phyloP scores from a whole-genome alignment of 1,140 invertebrate species.

The Lysiphlebus fabarum region DNA sequence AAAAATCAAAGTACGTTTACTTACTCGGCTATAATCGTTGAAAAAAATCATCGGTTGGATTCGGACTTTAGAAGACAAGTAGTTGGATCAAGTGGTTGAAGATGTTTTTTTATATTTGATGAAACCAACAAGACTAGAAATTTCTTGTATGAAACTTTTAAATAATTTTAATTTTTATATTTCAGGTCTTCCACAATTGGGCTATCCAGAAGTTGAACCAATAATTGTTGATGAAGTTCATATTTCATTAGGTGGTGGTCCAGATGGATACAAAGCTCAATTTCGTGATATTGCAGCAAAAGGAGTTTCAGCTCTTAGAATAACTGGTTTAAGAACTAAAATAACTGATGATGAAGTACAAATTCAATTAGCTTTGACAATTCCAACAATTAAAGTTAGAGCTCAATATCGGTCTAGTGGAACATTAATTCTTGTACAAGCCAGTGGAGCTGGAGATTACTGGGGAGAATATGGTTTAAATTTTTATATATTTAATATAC shows the following conservation, averaged over 20 bases:
- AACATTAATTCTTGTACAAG: conserved; percentile 72
- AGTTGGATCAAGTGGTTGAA: too few relatives aligned
- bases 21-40: too few relatives aligned
- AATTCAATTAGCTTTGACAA: conserved; percentile 72
- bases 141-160: neutral
- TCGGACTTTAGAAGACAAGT: too few relatives aligned
- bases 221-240: conserved; percentile 76
- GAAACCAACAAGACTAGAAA: neutral
- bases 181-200: conserved; percentile 46
- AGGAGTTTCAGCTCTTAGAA: conserved; percentile 72
- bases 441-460: conserved; percentile 77
- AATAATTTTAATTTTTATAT: conserved; percentile 9
- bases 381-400: conserved; percentile 71
- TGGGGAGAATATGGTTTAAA: conserved; percentile 79
- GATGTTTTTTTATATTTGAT: too few relatives aligned
- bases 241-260: conserved; percentile 71
- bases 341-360: conserved; percentile 64
- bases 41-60: too few relatives aligned
- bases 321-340: conserved; percentile 66
- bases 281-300: conserved; percentile 75
- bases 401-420: conserved; percentile 76
- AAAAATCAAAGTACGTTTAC: too few relatives aligned
- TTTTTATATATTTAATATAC: conserved; percentile 16
- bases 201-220: conserved; percentile 63
- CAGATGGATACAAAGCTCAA: conserved; percentile 73